Percentiles rank a stretch among this genome's conserved stretches.
Conservation (phyloP, 1,140 invertebrate species). For the Archivesica marissinica region DNA sequence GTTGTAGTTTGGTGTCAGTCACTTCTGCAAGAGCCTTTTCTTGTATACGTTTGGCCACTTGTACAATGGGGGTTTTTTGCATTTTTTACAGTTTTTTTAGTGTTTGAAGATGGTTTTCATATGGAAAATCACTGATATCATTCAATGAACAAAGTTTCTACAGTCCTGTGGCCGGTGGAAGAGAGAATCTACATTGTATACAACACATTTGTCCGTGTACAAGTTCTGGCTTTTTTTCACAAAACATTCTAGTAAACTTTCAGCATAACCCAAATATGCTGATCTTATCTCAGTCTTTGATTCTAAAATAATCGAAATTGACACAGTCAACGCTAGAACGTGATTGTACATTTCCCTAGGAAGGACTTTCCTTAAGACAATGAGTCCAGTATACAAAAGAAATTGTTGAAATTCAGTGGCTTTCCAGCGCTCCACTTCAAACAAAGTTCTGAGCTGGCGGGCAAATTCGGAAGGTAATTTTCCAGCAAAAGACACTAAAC, state of each 20-base stretch:
- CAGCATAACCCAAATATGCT: constrained; percentile 68
- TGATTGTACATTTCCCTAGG: constrained; percentile 80
- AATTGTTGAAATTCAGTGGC: constrained; percentile 85
- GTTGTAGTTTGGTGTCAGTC: not conserved
- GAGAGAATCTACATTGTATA: constrained; percentile 82
- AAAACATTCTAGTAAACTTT: constrained; percentile 77
- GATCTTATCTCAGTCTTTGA: constrained; percentile 27
- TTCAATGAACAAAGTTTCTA: constrained; percentile 78
- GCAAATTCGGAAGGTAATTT: constrained; percentile 80
- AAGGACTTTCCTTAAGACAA: constrained; percentile 81
- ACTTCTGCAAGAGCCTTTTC: constrained; percentile 57
- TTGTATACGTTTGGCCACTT: constrained; percentile 74
- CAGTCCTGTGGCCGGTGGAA: constrained; percentile 83
- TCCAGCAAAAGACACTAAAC: constrained; percentile 41
- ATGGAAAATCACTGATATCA: constrained; percentile 82
- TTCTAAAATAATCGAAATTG: constrained; percentile 77
- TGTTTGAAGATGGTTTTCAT: constrained; percentile 83
- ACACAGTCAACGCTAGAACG: constrained; percentile 81
- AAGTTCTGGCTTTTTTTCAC: constrained; percentile 67
- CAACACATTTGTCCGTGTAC: constrained; percentile 77
- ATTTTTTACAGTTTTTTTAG: constrained; percentile 80
- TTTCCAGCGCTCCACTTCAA: constrained; percentile 82
- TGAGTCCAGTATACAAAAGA: constrained; percentile 83
- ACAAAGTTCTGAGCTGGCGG: constrained; percentile 79
- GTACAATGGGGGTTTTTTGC: constrained; percentile 70